Conservation (phyloP, 2,888 invertebrate species). For the Drosophila paucipuncta region DNA sequence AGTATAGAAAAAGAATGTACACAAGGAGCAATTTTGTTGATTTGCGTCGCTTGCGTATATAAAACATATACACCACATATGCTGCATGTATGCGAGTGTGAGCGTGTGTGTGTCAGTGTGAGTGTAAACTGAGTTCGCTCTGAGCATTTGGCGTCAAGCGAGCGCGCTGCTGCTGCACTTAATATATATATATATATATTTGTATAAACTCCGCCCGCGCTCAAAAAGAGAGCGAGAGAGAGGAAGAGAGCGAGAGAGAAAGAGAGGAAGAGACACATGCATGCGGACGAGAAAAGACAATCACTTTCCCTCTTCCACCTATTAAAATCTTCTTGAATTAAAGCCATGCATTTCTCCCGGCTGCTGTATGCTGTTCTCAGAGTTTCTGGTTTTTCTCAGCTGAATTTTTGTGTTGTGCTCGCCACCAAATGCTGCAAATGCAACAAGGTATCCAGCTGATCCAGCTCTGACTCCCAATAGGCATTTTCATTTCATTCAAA, state of each 20-base stretch:
- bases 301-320: conserved; percentile 1
- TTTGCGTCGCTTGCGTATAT: conserved; percentile 3
- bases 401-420: not conserved
- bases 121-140: not conserved
- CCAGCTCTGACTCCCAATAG: not conserved
- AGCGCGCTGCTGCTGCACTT: conserved; percentile 2
- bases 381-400: not conserved
- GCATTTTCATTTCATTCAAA: not conserved
- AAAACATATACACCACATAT: not conserved
- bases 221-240: not conserved
- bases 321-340: not conserved
- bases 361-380: not conserved
- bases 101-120: not conserved
- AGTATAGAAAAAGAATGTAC: not conserved
- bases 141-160: not conserved
- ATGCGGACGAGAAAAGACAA: not conserved
- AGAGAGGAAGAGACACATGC: not conserved
- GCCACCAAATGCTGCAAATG: not conserved
- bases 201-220: not conserved
- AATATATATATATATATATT: not conserved
- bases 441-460: conserved; percentile 1
- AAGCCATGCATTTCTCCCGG: not conserved
- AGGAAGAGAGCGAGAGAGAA: too few relatives aligned
- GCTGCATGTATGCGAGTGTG: too few relatives aligned
- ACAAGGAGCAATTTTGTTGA: not conserved